Evolutionary conservation across 2,113 vertebrate species (phyloP), one percentile per base, ranked within the genome.

Genomic region (Osmerus eperlanus): DNA sequence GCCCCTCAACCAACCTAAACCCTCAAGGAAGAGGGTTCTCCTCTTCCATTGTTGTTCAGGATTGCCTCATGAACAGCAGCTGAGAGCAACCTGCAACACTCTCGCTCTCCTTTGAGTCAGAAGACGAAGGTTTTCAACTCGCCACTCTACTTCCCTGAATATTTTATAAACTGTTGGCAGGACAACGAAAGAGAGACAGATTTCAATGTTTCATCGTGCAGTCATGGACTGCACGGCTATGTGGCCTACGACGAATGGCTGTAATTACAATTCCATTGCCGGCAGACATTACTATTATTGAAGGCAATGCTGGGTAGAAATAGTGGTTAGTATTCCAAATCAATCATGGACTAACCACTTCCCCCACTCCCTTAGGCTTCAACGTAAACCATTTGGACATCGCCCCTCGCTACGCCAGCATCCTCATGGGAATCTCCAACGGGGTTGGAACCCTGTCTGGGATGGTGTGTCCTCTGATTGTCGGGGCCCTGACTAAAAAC

Each of bases 321-420:
- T 9, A 47, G 41, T 47, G 41, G 41, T 12, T 47, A 12, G 41
- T 47, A 12, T 47, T 47, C 41, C 41, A 12, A 7, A 9, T 15
- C 1, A 67, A 9, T 15, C 1, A 67, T 72, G 16, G 14, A 69
- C 12, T 63, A 53, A 2, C 59, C 25, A 58, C 73, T 1, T 75
- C 16, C 55, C 9, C 9, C 77, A 19, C 73, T 7, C 79, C 4
- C 59, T n/a, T 52, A 99, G 97, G 97, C 78, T 99, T 99, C 83
- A 99, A 99, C 0, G 97, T 99, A 64, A 99, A 99, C 78, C 97
- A 99, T 80, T 81, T 99, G 88, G 97, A 99, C 80, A 99, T 99
- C 74, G 97, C 97, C 41, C 97, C 97, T 0, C 95, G 97, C 51
- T 99, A 99, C 0, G 97, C 97, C 83, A 99, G 97, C 81, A 99